These are phyloP conservation scores for Cepaea hortensis DNA, from an alignment of 2,888 invertebrate genomes.

Conservation along the genomic window DNA sequence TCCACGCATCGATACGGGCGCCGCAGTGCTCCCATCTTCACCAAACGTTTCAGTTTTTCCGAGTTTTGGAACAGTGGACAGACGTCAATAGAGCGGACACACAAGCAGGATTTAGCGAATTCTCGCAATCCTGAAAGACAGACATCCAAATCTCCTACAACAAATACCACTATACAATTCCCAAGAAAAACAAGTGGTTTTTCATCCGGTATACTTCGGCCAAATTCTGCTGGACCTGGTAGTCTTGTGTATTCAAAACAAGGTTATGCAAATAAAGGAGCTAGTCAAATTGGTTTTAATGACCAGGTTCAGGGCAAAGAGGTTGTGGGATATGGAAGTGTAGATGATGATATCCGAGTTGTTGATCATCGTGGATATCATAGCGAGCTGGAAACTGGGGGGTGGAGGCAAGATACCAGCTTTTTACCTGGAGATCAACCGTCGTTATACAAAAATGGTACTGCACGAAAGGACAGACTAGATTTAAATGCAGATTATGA, in stretches of 20 bases:
- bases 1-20: slow-evolving; percentile 1
- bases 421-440: background rate
- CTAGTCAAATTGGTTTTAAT: background rate
- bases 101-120: background rate
- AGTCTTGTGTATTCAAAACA: background rate
- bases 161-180: background rate
- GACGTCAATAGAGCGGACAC: slow-evolving; percentile 10
- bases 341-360: background rate
- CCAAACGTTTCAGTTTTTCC: slow-evolving; percentile 23
- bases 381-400: background rate
- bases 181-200: background rate
- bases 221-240: background rate
- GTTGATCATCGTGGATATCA: slow-evolving; percentile 27
- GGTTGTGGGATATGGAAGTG: background rate
- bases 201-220: too few species aligned
- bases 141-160: background rate
- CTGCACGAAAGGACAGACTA: background rate
- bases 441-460: background rate
- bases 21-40: slow-evolving; percentile 30
- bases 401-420: background rate
- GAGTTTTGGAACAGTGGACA: slow-evolving; percentile 34
- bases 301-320: too few species aligned
- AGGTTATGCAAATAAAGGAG: background rate
- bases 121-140: background rate
- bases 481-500: background rate